phyloP scores from a whole-genome alignment of 2,888 invertebrate genomes.

The Iphiclides podalirius region DNA sequence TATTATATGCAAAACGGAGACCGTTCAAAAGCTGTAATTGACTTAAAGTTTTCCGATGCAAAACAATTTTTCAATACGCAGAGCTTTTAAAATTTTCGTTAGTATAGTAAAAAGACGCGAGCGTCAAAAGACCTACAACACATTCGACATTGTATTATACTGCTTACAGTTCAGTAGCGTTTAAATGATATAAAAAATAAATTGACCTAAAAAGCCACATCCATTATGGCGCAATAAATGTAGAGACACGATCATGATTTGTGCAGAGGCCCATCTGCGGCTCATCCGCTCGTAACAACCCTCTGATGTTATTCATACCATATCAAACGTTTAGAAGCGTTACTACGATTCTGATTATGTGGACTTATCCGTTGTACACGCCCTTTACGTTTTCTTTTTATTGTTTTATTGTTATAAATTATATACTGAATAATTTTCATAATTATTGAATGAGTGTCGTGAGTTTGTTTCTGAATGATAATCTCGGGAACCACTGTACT shows the following conservation, averaged over 20 bases:
- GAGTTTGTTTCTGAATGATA: no score
- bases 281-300: slow-evolving; percentile 63
- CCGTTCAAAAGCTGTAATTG: slow-evolving; percentile 9
- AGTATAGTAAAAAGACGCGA: no score
- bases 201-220: slow-evolving; percentile 48
- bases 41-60: slow-evolving; percentile 4
- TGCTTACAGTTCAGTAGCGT: no score
- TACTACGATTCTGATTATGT: slow-evolving; percentile 52
- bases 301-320: slow-evolving; percentile 72
- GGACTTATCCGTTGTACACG: slow-evolving; percentile 41
- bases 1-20: slow-evolving; percentile 9
- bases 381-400: neutral
- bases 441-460: no score
- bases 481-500: no score
- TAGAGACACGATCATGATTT: slow-evolving; percentile 34
- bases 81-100: no score
- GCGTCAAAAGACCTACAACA: no score
- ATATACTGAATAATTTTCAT: no score
- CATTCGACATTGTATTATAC: no score
- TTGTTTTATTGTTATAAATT: no score
- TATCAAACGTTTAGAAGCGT: slow-evolving; percentile 71
- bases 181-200: no score
- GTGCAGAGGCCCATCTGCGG: slow-evolving; percentile 40
- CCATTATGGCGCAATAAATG: slow-evolving; percentile 36
- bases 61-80: slow-evolving; percentile 1